phyloP scores from a whole-genome alignment of 2,888 invertebrate genomes.

The Unio delphinus region DNA sequence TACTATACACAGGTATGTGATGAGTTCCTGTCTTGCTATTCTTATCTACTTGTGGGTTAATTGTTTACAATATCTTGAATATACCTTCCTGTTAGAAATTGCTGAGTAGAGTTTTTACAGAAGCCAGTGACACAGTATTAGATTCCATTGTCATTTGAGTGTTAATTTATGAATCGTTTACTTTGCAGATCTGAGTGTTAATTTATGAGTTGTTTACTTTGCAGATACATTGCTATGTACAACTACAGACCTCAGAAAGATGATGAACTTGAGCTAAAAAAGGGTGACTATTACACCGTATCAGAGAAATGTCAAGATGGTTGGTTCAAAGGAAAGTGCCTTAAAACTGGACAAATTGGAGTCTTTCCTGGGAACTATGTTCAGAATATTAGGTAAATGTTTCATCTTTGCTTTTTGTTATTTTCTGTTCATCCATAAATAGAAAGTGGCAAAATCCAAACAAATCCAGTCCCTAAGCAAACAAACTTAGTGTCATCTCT shows the following conservation, averaged over 20 bases:
- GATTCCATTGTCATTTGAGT: too few relatives aligned
- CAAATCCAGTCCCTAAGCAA: too few relatives aligned
- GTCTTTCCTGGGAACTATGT: slow-evolving; percentile 99
- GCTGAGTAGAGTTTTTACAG: too few relatives aligned
- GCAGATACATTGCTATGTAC: slow-evolving; percentile 94
- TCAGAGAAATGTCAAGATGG: slow-evolving; percentile 99
- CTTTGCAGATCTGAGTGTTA: slow-evolving; percentile 76
- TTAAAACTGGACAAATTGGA: slow-evolving; percentile 81
- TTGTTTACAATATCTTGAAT: too few relatives aligned
- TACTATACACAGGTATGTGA: too few relatives aligned
- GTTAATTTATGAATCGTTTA: not conserved
- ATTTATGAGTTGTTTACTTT: slow-evolving; percentile 12
- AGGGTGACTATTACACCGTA: slow-evolving; percentile 92
- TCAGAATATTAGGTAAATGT: slow-evolving; percentile 72
- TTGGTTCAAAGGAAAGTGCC: slow-evolving; percentile 97
- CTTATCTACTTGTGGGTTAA: too few relatives aligned
- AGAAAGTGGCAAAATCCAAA: too few relatives aligned
- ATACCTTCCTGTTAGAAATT: too few relatives aligned
- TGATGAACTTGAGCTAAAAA: slow-evolving; percentile 93
- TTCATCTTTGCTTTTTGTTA: not conserved
- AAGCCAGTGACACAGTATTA: too few relatives aligned
- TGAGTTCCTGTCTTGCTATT: too few relatives aligned
- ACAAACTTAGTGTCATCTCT: too few relatives aligned
- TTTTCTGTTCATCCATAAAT: too few relatives aligned
- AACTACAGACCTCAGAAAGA: slow-evolving; percentile 97